Evolutionary conservation across 2,113 vertebrate genomes (phyloP).

Genomic region (Butorides virescens): DNA sequence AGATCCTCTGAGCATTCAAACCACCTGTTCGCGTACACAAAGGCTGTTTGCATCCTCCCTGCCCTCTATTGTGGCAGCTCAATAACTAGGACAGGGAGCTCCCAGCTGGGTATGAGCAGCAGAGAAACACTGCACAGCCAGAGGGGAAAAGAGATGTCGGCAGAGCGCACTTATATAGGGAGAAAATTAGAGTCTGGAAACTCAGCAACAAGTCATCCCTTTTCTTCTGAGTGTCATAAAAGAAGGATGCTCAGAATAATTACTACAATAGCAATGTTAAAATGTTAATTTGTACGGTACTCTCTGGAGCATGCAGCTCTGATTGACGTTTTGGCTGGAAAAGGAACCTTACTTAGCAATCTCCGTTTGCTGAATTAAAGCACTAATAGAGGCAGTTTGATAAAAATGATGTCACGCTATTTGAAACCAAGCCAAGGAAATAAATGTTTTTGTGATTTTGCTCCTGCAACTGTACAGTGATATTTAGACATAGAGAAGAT

Average conservation of each 20-base stretch:
- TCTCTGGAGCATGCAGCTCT: slow-evolving; percentile 6
- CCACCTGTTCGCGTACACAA: slow-evolving; percentile 8
- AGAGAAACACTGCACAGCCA: not conserved
- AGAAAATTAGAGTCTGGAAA: slow-evolving; percentile 54
- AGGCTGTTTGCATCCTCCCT: slow-evolving; percentile 20
- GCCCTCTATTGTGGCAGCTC: slow-evolving; percentile 22
- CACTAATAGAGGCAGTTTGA: slow-evolving; percentile 23
- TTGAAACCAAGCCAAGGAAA: slow-evolving; percentile 40
- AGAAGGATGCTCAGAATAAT: slow-evolving; percentile 50
- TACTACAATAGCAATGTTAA: slow-evolving; percentile 12
- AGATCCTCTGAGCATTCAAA: slow-evolving; percentile 10
- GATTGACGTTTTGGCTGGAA: slow-evolving; percentile 37
- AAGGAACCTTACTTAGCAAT: slow-evolving; percentile 42
- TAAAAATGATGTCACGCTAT: slow-evolving; percentile 12
- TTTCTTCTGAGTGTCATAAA: slow-evolving; percentile 46
- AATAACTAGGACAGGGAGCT: not conserved
- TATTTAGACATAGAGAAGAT: not conserved
- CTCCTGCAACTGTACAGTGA: not conserved
- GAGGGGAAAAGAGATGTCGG: not conserved
- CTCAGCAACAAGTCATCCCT: slow-evolving; percentile 2
- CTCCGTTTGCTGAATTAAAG: slow-evolving; percentile 42
- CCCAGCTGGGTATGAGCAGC: not conserved
- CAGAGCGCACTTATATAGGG: not conserved
- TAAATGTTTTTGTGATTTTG: not conserved
- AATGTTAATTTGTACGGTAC: slow-evolving; percentile 29